A percentile compares a stretch with the other conserved stretches of the same genome.
phyloP scores from a whole-genome alignment of 2,113 vertebrate species.

The Falcunculus frontatus region DNA sequence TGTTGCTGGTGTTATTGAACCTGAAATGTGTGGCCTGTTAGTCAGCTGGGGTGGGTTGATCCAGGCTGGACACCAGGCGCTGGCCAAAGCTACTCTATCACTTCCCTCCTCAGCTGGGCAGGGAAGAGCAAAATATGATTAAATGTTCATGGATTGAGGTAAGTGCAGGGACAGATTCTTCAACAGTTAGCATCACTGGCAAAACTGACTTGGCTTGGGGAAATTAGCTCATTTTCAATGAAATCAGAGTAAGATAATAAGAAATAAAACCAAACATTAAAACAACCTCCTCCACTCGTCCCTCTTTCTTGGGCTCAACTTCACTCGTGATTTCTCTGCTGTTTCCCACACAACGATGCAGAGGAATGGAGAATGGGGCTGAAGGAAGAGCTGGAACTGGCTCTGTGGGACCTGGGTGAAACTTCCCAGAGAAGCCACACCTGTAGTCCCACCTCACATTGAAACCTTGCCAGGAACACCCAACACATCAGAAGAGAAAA shows the following conservation, averaged over 20 bases:
- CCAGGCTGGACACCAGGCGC: neutral
- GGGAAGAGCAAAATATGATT: neutral
- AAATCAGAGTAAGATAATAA: neutral
- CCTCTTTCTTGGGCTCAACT: neutral
- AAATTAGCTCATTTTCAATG: neutral
- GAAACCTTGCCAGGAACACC: neutral
- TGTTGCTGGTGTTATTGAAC: neutral
- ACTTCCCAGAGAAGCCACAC: neutral
- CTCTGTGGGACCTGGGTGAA: neutral
- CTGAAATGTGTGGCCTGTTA: neutral
- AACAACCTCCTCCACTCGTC: neutral
- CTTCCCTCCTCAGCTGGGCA: neutral
- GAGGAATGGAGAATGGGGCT: neutral
- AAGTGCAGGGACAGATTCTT: neutral
- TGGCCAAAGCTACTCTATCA: neutral
- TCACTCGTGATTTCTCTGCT: neutral
- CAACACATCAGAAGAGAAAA: neutral
- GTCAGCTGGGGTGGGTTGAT: neutral
- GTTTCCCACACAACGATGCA: neutral
- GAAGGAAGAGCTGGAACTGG: neutral
- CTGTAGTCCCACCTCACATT: neutral
- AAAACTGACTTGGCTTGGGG: neutral
- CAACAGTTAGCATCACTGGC: neutral
- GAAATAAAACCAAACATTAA: neutral
- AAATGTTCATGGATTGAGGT: neutral